Evolutionary conservation across 2,797 vertebrate genomes (phyloP).

Genomic region (Dipus sagitta): DNA sequence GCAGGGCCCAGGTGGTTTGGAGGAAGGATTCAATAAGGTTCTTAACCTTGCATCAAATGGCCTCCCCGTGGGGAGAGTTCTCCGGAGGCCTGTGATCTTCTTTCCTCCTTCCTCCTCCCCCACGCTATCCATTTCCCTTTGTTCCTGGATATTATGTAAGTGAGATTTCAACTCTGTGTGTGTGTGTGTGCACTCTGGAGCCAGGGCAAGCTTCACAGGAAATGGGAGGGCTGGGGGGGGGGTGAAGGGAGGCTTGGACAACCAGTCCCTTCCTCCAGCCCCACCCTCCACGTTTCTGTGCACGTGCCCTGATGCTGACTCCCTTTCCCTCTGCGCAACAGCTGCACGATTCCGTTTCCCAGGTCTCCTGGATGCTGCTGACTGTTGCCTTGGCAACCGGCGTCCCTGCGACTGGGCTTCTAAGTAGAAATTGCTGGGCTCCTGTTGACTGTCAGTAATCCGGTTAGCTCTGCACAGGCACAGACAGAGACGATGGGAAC

Average conservation of each 20-base stretch:
- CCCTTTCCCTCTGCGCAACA: neutral
- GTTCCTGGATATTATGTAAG: slow-evolving; percentile 33
- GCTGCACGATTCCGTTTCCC: neutral
- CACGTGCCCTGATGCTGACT: neutral
- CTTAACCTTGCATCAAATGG: neutral
- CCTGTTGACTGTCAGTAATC: neutral
- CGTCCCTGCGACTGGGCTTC: neutral
- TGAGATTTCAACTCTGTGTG: neutral
- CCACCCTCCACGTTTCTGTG: neutral
- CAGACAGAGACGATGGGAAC: neutral
- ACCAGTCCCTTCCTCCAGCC: neutral
- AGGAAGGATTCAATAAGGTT: too few relatives aligned
- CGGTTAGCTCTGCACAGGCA: neutral
- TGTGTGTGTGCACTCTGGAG: neutral
- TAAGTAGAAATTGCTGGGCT: neutral
- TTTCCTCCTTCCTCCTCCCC: neutral
- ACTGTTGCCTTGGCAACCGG: slow-evolving; percentile 22
- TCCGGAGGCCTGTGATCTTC: neutral
- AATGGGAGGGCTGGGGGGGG: neutral
- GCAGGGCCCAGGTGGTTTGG: neutral
- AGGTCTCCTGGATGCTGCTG: neutral
- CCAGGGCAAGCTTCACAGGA: neutral
- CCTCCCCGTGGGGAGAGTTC: neutral
- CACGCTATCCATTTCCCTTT: neutral
- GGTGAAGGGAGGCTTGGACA: neutral